Evolutionary conservation across 2,797 vertebrate genomes (phyloP).

Genomic region (Macrochelys suwanniensis): DNA sequence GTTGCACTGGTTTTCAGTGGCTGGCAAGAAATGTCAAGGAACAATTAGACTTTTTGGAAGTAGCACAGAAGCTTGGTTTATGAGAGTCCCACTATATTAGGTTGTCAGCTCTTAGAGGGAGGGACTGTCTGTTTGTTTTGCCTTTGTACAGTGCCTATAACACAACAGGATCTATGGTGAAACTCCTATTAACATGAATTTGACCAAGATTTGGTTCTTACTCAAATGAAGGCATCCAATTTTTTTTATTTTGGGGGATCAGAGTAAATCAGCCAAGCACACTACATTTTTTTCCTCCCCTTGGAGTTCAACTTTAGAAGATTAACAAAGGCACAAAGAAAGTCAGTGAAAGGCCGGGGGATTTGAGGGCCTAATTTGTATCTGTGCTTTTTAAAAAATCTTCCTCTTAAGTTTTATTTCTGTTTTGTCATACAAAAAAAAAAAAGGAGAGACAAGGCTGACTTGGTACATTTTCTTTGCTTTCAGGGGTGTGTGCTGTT

Average conservation of each 20-base stretch:
- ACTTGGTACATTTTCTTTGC: neutral
- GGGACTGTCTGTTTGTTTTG: neutral
- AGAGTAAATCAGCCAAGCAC: neutral
- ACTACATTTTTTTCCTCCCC: neutral
- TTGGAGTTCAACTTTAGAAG: neutral
- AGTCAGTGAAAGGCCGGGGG: neutral
- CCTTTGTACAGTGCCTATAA: neutral
- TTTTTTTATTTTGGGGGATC: neutral
- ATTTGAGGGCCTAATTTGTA: neutral
- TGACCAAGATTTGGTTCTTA: neutral
- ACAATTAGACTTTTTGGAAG: neutral
- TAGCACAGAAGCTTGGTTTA: neutral
- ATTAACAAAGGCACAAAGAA: neutral
- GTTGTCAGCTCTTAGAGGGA: neutral
- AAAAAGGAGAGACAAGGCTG: neutral
- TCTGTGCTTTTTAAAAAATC: neutral
- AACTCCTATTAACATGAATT: neutral
- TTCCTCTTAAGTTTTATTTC: neutral
- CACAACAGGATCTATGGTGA: neutral
- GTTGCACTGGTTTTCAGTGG: neutral
- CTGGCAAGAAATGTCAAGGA: neutral
- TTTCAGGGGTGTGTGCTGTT: constrained; percentile 95
- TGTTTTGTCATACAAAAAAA: rapidly evolving
- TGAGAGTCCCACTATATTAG: neutral
- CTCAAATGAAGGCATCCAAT: neutral